Conservation (phyloP, 2,113 vertebrate species). For the Chionis minor region DNA sequence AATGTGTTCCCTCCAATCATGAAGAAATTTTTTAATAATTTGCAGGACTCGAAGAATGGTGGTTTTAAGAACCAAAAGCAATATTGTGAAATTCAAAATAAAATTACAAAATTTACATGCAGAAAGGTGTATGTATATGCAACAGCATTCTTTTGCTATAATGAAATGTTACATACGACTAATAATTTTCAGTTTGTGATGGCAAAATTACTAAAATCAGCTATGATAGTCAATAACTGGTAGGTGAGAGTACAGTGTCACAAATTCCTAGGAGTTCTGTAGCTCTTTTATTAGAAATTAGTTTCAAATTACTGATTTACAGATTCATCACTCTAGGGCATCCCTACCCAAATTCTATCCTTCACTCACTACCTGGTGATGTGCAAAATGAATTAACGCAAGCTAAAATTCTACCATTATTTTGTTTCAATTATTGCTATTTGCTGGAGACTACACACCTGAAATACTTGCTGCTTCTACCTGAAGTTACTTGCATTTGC, state of each 20-base stretch:
- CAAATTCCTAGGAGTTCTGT: background rate
- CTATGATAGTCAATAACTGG: background rate
- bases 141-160: background rate
- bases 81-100: background rate
- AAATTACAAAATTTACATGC: background rate
- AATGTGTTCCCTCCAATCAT: background rate
- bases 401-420: background rate
- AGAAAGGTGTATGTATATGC: background rate
- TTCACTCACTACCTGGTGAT: background rate
- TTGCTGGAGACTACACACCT: background rate
- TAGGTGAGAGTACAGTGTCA: background rate
- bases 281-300: slow-evolving; percentile 38
- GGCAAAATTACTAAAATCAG: background rate
- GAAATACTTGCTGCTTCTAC: background rate
- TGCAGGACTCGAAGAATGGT: background rate
- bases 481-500: background rate
- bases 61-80: background rate
- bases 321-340: background rate
- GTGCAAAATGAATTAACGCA: background rate
- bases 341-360: background rate
- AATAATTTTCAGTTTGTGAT: slow-evolving; percentile 4
- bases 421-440: background rate
- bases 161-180: background rate
- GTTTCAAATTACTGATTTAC: background rate
- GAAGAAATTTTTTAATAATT: background rate